Conservation (phyloP, 2,113 vertebrate genomes). For the Cheirogaleus medius region DNA sequence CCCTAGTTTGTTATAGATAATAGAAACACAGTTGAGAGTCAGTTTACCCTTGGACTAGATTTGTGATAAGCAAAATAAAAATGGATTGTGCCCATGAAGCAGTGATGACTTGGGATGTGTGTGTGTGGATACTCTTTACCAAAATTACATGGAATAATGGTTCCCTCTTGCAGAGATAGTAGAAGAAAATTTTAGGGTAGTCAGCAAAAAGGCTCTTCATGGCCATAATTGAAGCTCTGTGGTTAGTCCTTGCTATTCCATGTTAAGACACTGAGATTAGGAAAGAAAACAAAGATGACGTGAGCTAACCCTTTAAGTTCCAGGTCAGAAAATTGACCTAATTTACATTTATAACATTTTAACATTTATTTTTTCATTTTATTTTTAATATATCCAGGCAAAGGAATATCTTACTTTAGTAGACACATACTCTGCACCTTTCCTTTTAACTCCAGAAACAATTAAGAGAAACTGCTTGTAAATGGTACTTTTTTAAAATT, state of each 20-base stretch:
- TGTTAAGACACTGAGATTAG: background rate
- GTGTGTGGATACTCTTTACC: too few relatives aligned
- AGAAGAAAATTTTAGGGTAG: background rate
- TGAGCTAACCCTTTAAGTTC: background rate
- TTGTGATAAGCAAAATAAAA: background rate
- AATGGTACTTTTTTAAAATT: background rate
- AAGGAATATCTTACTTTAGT: background rate
- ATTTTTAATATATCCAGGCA: background rate
- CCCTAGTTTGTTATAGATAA: background rate
- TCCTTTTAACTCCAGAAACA: background rate
- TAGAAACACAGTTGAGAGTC: background rate
- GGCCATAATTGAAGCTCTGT: background rate
- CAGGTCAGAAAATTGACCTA: background rate
- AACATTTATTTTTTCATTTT: background rate
- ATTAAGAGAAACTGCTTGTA: background rate
- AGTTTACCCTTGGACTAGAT: background rate
- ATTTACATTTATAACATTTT: background rate
- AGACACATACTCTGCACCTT: background rate
- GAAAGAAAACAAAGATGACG: background rate
- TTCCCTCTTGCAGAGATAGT: background rate
- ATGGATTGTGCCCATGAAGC: background rate
- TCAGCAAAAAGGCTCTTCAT: background rate
- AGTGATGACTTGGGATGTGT: background rate
- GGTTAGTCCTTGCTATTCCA: background rate
- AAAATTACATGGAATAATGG: background rate